These are phyloP conservation scores for Netelia inedita DNA, from an alignment of 2,888 invertebrate genomes.

Conservation along the genomic window DNA sequence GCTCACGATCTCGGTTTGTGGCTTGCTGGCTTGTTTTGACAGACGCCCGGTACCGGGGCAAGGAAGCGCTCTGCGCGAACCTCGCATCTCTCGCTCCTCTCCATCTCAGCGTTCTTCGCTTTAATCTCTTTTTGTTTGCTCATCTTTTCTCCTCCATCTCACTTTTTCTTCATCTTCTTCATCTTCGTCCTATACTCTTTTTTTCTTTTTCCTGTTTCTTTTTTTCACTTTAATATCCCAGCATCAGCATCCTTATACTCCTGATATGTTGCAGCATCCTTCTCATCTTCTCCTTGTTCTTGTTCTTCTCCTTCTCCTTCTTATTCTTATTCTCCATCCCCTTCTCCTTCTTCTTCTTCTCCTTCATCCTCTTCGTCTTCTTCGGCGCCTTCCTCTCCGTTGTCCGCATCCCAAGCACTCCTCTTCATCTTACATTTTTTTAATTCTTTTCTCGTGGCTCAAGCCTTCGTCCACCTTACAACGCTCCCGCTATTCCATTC, in stretches of 20 bases:
- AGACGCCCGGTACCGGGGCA: slow-evolving; percentile 74
- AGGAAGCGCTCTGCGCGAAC: slow-evolving; percentile 36
- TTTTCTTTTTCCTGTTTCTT: slow-evolving; percentile 29
- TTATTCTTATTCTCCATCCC: slow-evolving; percentile 16
- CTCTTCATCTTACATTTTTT: slow-evolving; percentile 36
- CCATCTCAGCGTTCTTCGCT: slow-evolving; percentile 24
- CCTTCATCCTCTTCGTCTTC: slow-evolving; percentile 16
- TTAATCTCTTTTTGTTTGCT: slow-evolving; percentile 72
- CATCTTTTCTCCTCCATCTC: slow-evolving; percentile 72
- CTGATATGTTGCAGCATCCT: slow-evolving; percentile 19
- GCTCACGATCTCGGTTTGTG: slow-evolving; percentile 42
- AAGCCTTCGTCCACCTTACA: slow-evolving; percentile 63
- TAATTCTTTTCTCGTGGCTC: slow-evolving; percentile 32
- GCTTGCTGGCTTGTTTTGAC: slow-evolving; percentile 78
- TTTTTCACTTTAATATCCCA: slow-evolving; percentile 20
- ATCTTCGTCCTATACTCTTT: slow-evolving; percentile 15
- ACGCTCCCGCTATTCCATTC: slow-evolving; percentile 66
- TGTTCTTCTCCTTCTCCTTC: slow-evolving; percentile 26
- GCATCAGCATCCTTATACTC: slow-evolving; percentile 46
- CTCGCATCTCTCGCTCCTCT: slow-evolving; percentile 30
- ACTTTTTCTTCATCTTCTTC: slow-evolving; percentile 40
- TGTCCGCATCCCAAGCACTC: slow-evolving; percentile 33
- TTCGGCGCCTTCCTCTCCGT: slow-evolving; percentile 22
- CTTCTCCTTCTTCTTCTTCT: background rate
- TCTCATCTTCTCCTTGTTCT: slow-evolving; percentile 21